Conservation (phyloP, 2,888 invertebrate species). For the Silvanus unidentatus region DNA sequence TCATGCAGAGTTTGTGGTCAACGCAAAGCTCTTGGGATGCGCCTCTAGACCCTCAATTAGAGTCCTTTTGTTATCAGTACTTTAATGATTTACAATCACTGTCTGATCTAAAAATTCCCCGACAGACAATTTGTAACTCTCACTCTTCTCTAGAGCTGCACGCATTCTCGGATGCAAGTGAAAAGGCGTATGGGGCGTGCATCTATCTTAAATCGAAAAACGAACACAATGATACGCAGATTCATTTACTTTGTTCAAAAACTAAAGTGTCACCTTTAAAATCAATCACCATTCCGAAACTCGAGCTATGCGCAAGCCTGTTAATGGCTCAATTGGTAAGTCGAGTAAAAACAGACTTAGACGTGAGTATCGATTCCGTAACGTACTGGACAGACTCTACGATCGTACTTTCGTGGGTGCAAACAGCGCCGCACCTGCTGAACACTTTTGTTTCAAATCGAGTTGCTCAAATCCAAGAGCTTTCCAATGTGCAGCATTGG, state of each 20-base stretch:
- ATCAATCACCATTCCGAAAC: constrained; percentile 7
- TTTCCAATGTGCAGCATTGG: too few species aligned
- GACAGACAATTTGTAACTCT: background rate
- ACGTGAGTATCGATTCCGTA: constrained; percentile 5
- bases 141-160: constrained; percentile 10
- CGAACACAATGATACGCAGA: constrained; percentile 7
- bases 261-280: constrained; percentile 7
- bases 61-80: too few species aligned
- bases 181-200: constrained; percentile 11
- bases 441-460: too few species aligned
- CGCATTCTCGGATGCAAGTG: constrained; percentile 15
- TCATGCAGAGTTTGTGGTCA: constrained; percentile 17
- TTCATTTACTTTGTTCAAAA: too few species aligned
- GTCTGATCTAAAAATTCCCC: constrained; percentile 9
- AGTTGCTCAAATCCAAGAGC: too few species aligned
- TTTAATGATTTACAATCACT: background rate
- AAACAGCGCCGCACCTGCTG: too few species aligned
- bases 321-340: constrained; percentile 9
- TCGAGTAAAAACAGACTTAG: too few species aligned
- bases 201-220: too few species aligned
- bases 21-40: constrained; percentile 14
- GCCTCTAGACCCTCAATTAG: constrained; percentile 6
- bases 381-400: constrained; percentile 17
- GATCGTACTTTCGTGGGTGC: too few species aligned
- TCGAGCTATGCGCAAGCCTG: constrained; percentile 16